Base-by-base conservation (phyloP, 2,113 vertebrate genomes). In the Amblyornis subalaris region DNA sequence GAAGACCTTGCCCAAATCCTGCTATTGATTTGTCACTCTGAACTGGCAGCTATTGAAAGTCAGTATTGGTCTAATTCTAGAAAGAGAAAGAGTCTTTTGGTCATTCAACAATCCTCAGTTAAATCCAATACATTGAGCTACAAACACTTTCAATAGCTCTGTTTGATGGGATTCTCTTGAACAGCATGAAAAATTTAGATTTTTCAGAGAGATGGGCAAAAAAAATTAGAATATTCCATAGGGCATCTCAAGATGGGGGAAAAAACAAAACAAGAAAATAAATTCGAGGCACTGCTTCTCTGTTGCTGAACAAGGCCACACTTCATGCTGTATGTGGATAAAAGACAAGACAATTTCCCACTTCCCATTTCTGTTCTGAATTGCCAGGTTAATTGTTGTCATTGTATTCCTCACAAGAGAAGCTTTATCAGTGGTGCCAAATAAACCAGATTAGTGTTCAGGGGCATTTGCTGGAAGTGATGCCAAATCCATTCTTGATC, bases 401-500 rank as follows among this genome's bases (percentile, higher is more conserved):
- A 94, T 92, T 89, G 93, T 96, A 77, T 86, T 97, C 91, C 92
- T 87, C 93, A 94, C 85, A 94, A 96, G 89, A 94, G 85, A 93
- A 92, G 45, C 70, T 62, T 94, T 76, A 93, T 95, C 97, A 96
- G 58, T 42, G 51, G 77, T 70, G 96, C 97, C 96, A 97, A 93
- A 92, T 87, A 92, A 97, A 95, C 95, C 36, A 76, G 96, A 94
- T 96, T 97, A 96, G 89, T 85, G 94, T 97, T 96, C 88, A 89
- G 94, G 85, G 94, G 80, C 96, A 90, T 96, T 96, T 94, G 82
- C 95, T 94, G 92, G 80, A 64, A 93, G 67, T 67, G 80, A 90
- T 93, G 94, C 97, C 97, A 97, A 96, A 97, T 95, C 94, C 95
- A 93, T 97, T 96, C 96, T 93, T 95, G 94, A 96, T 94, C 95